Base-by-base conservation (phyloP, 1,140 invertebrate genomes). In the Daktulosphaira vitifoliae region DNA sequence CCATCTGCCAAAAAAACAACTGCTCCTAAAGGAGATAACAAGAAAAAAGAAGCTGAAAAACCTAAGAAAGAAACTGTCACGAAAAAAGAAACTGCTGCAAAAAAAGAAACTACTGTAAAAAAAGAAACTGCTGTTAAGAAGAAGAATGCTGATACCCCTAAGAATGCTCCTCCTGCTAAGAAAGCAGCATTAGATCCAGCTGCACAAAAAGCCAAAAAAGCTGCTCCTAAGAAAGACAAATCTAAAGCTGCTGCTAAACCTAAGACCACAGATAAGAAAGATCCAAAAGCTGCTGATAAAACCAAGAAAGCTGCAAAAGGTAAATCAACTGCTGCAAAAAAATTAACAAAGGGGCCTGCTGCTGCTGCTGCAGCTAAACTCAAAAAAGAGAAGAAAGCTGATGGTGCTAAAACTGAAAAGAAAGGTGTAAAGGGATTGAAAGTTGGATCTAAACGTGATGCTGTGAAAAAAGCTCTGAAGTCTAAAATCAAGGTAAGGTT, bases 401-500 rank as follows among this genome's bases (percentile, higher is more conserved):
- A 77, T 71, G 69, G 72, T 9, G 74, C 74, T 26, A 75, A 75
- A 68, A 73, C 73, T 67, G 71, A 70, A 56, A 68, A 71, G 70
- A 80, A 80, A 62, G 71, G 74, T 72, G 62, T 68, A n/a, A 65
- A 68, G 37, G 69, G 70, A 15, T 66, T 54, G 3, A 73, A 74
- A 69, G 68, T 64, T 52, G 59, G 65, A 22, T 50, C 68, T 70
- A 20, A 68, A 72, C 44, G 72, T 71, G 51, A 77, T 44, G 71
- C 76, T 29, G 68, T 76, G 16, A 73, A 74, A 46, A 78, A 78
- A 69, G 88, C 87, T 56, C 78, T 83, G 44, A 88, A 87, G 73
- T 80, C 83, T 20, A 87, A 90, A 75, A 86, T 85, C 70, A 92
- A 91, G 83, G 89, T 90, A 66, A 26, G 13, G 38, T 16, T 37